Base-by-base conservation (phyloP, 2,113 vertebrate genomes). In the Dasyprocta punctata region DNA sequence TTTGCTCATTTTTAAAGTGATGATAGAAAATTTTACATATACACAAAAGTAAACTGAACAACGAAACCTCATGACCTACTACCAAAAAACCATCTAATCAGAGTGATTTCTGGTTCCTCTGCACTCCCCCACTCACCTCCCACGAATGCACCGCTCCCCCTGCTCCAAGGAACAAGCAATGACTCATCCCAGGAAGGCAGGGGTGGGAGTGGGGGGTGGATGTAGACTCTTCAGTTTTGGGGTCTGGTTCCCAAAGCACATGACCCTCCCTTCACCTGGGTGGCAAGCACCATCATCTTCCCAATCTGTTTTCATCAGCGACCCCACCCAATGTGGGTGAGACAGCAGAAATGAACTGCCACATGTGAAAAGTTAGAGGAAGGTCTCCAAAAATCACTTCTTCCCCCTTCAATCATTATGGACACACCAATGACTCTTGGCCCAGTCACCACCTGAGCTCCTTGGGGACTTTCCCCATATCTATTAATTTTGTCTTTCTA, bases 401-500 rank as follows among this genome's bases (percentile, higher is more conserved):
- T 4, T 17, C 49, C 13, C 26, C 36, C 36, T 7, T 19, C 75
- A 58, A 84, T 85, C 71, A 60, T 14, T 30, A 75, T 52, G 61
- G 16, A n/a, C 26, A 9, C 3, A 54, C 30, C 28, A 67, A 44
- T 49, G 41, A 67, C 41, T 38, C 28, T 44, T 44, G 38, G 41
- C 47, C 73, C 33, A 38, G 10, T 73, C 56, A 61, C 52, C 47
- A 38, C 44, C 75, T 78, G 36, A 89, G 63, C 17, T 52, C 60
- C 81, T 38, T 20, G 26, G 33, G 3, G 30, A 89, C 41, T 58
- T 56, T 56, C 16, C n/a, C 33, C 44, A 12, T 2, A 61, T n/a
- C 11, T 20, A 60, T 89, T 89, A 44, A 89, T 54, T 82, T 47
- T 73, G 54, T 77, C 83, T 92, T 83, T 89, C 81, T 61, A 83